phyloP scores from a whole-genome alignment of 2,888 invertebrate genomes.

The Drosophila pseudotalamancana region DNA sequence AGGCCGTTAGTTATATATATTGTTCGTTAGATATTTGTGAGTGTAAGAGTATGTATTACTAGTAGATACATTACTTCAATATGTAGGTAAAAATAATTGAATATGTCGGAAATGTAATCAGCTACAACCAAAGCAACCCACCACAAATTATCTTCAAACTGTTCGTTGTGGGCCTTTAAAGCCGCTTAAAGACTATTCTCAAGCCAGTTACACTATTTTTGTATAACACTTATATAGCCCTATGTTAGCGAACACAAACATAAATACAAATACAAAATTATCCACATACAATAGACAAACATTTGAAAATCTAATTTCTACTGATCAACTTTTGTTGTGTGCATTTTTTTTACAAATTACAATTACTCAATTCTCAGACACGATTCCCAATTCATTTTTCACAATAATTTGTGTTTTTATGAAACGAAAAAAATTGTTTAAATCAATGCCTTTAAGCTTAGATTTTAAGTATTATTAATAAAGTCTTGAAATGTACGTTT shows the following conservation, averaged over 20 bases:
- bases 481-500: conserved; percentile 59
- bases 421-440: conserved; percentile 14
- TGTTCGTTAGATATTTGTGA: conserved; percentile 39
- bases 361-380: conserved; percentile 33
- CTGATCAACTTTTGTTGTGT: conserved; percentile 49
- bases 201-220: conserved; percentile 40
- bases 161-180: conserved; percentile 42
- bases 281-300: conserved; percentile 17
- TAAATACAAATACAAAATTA: conserved; percentile 12
- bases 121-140: conserved; percentile 56
- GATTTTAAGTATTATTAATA: conserved; percentile 70
- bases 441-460: conserved; percentile 75
- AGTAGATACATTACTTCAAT: conserved; percentile 5
- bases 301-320: conserved; percentile 20
- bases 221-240: conserved; percentile 16
- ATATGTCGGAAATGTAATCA: conserved; percentile 11
- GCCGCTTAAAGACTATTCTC: conserved; percentile 47
- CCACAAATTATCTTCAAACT: conserved; percentile 57
- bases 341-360: conserved; percentile 63
- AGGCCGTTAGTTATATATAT: conserved; percentile 26
- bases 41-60: conserved; percentile 36
- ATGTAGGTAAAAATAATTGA: conserved; percentile 10
- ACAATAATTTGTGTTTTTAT: conserved; percentile 27
- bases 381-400: conserved; percentile 27
- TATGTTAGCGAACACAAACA: conserved; percentile 7